Base-by-base conservation (phyloP, 2,797 vertebrate species). In the Muscicapa striata region DNA sequence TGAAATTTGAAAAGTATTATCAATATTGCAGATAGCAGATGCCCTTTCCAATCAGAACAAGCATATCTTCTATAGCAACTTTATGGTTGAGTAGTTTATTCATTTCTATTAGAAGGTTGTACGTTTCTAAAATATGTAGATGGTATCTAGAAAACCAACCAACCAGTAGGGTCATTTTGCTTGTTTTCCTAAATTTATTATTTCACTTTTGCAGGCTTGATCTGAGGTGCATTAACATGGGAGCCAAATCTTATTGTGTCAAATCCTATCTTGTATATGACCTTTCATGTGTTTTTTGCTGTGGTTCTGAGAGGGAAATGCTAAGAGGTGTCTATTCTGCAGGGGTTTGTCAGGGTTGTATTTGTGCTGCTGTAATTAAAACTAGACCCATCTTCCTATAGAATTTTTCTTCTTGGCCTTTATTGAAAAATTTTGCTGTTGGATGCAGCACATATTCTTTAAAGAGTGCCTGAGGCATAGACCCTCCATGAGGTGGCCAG, bases 1-100 rank as follows among this genome's bases (percentile, higher is more conserved):
- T 99, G 99, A 99, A 99, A 99, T 99, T 99, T 99, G 99, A 99
- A 99, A 99, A 99, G 99, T 99, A 99, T 99, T 99, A 99, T 99
- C 99, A 99, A 99, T 99, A 99, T 98, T 99, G 99, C 98, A 99
- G 99, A 99, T 99, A 99, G 99, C 98, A 98, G 98, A 99, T 99
- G 99, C 98, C 99, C 99, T 99, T 99, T 99, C 98, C 98, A 99
- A 99, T 99, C 98, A 99, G 99, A 99, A 99, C 98, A 99, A 98
- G 98, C 99, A 97, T 99, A 99, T 99, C 99, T 99, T 98, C 98
- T 98, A 98, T 98, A 97, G 99, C 98, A 99, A 99, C 99, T 99
- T 99, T 99, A 99, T 98, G 99, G 98, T 99, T 99, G 99, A 99
- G 98, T 98, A 99, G 99, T 99, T 99, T 99, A 99, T 99, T 99